Conservation (phyloP, 2,888 invertebrate genomes). For the Chrysina gloriosa region DNA sequence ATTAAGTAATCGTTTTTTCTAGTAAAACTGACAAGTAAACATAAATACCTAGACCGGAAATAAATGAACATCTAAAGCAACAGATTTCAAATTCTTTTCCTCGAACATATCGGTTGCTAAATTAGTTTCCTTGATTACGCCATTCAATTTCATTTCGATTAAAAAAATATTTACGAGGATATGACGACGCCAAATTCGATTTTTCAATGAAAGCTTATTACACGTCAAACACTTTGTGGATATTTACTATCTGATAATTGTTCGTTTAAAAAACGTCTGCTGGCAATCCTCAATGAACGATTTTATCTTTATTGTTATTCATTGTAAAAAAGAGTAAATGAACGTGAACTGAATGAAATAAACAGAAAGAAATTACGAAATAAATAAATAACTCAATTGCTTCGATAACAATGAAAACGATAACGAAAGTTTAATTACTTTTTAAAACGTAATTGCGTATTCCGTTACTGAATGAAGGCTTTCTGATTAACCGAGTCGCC, state of each 20-base stretch:
- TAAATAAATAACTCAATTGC: background rate
- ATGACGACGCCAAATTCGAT: too few relatives aligned
- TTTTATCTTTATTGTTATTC: slow-evolving; percentile 14
- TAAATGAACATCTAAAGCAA: too few relatives aligned
- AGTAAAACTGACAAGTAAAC: too few relatives aligned
- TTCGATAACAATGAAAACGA: slow-evolving; percentile 4
- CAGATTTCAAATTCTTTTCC: too few relatives aligned
- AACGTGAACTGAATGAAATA: slow-evolving; percentile 26
- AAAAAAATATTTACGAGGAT: too few relatives aligned
- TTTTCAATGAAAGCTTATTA: background rate
- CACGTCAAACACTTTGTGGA: background rate
- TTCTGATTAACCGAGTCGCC: background rate
- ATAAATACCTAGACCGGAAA: too few relatives aligned
- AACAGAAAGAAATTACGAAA: slow-evolving; percentile 1
- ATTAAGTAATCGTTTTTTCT: too few relatives aligned
- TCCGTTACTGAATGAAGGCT: background rate
- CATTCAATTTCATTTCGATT: too few relatives aligned
- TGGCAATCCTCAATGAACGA: slow-evolving; percentile 34
- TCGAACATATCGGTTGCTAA: too few relatives aligned
- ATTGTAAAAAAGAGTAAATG: background rate
- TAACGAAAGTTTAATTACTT: background rate
- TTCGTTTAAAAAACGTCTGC: background rate
- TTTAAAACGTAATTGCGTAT: background rate
- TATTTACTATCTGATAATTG: background rate
- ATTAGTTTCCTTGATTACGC: too few relatives aligned